These are phyloP conservation scores for Aricia agestis DNA, from an alignment of 1,140 invertebrate genomes.

Conservation along the genomic window DNA sequence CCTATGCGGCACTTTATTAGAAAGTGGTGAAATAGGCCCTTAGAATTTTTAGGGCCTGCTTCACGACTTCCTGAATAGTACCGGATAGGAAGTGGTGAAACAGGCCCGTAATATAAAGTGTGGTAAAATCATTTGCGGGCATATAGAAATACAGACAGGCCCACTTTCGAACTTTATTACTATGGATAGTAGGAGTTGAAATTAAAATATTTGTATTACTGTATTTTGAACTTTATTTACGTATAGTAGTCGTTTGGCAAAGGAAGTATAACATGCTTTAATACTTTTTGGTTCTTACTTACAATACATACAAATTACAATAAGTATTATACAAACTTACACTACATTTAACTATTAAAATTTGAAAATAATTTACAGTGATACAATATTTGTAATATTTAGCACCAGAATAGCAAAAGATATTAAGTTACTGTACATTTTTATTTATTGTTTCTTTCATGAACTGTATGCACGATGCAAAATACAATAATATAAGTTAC, in stretches of 20 bases:
- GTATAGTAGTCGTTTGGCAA: slow-evolving; percentile 15
- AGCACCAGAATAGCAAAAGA: slow-evolving; percentile 39
- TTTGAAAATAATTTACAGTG: slow-evolving; percentile 18
- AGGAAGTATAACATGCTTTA: slow-evolving; percentile 14
- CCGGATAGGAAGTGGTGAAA: no score
- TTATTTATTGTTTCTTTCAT: background rate
- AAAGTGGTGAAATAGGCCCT: no score
- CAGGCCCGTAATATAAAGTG: no score
- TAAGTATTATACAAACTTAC: background rate
- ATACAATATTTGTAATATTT: slow-evolving; percentile 29
- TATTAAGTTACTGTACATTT: slow-evolving; percentile 17
- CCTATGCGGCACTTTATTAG: no score
- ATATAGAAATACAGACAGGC: no score
- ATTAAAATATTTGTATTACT: no score
- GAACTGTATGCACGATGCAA: no score
- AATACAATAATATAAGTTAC: background rate
- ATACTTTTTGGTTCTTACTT: slow-evolving; percentile 15
- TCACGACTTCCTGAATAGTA: no score
- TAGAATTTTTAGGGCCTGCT: no score
- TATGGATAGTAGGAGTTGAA: no score
- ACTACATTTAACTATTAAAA: background rate
- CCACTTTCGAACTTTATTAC: no score
- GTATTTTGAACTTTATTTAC: slow-evolving; percentile 10
- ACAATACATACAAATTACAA: slow-evolving; percentile 7
- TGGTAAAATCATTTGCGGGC: no score